Evolutionary conservation across 2,113 vertebrate species (phyloP).

Genomic region (Malurus melanocephalus): DNA sequence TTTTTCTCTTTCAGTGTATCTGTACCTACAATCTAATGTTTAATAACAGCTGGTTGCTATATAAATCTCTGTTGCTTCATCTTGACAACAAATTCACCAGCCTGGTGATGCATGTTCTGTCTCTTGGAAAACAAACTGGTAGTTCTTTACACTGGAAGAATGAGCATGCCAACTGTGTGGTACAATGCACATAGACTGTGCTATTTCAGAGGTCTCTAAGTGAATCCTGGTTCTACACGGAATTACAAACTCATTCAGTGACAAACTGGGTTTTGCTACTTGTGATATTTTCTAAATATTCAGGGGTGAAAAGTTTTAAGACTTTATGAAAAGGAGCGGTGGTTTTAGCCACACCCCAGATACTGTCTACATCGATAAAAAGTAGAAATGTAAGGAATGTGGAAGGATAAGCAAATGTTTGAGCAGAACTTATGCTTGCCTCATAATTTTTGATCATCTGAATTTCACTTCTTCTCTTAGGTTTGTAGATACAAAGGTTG

Average conservation of each 20-base stretch:
- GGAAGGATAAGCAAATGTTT: neutral
- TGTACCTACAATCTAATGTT: neutral
- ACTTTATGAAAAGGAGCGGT: neutral
- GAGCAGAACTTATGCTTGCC: neutral
- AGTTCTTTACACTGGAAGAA: neutral
- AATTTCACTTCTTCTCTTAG: neutral
- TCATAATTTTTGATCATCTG: neutral
- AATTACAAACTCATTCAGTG: neutral
- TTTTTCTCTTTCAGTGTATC: neutral
- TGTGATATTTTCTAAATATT: slow-evolving; percentile 45
- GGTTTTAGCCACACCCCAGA: neutral
- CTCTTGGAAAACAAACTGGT: neutral
- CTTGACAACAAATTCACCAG: neutral
- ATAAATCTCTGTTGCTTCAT: neutral
- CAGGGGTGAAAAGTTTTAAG: neutral
- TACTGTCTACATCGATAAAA: neutral
- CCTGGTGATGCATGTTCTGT: neutral
- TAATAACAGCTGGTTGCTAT: neutral
- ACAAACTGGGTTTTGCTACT: slow-evolving; percentile 50
- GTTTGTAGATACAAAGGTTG: neutral
- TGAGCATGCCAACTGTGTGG: neutral
- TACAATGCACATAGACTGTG: neutral
- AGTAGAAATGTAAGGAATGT: neutral
- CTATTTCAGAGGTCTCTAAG: neutral
- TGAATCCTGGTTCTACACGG: slow-evolving; percentile 7